A percentile compares a stretch with the other conserved stretches of the same genome.
These are phyloP conservation scores for Ramazzottius varieornatus DNA, from an alignment of 2,888 invertebrate genomes.

Conservation along the genomic window DNA sequence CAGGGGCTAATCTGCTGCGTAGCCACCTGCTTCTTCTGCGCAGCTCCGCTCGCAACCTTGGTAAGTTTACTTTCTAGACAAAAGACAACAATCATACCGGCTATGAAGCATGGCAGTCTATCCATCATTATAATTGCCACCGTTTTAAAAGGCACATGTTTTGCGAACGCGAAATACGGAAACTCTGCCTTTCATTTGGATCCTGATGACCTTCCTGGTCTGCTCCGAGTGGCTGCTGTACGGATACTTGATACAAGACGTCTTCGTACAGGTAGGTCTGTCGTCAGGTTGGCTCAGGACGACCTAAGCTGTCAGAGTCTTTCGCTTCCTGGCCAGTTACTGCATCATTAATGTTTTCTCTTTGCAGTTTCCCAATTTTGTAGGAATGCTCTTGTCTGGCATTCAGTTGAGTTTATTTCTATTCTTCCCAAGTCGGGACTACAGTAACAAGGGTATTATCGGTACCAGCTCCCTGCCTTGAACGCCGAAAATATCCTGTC, in stretches of 20 bases:
- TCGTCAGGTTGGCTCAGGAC: not conserved
- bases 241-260: not conserved
- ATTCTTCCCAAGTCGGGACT: not conserved
- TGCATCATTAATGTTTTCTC: not conserved
- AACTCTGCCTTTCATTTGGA: not conserved
- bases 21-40: constrained; percentile 1
- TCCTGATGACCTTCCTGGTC: not conserved
- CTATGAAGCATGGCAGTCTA: too few relatives aligned
- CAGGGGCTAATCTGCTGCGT: not conserved
- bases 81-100: too few relatives aligned
- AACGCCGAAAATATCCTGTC: too few relatives aligned
- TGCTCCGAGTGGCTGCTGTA: not conserved
- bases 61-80: too few relatives aligned
- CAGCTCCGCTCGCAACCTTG: not conserved
- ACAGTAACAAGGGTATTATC: not conserved
- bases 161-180: not conserved
- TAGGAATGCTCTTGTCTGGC: not conserved
- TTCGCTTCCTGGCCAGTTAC: not conserved
- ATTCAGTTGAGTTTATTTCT: not conserved
- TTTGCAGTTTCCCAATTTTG: not conserved
- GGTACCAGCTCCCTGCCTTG: too few relatives aligned
- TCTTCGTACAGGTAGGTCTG: not conserved
- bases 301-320: not conserved
- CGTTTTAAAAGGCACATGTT: not conserved
- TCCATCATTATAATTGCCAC: too few relatives aligned